Percentiles rank a stretch among this genome's conserved stretches.
phyloP scores from a whole-genome alignment of 1,140 invertebrate species.

The Arctopsyche grandis region DNA sequence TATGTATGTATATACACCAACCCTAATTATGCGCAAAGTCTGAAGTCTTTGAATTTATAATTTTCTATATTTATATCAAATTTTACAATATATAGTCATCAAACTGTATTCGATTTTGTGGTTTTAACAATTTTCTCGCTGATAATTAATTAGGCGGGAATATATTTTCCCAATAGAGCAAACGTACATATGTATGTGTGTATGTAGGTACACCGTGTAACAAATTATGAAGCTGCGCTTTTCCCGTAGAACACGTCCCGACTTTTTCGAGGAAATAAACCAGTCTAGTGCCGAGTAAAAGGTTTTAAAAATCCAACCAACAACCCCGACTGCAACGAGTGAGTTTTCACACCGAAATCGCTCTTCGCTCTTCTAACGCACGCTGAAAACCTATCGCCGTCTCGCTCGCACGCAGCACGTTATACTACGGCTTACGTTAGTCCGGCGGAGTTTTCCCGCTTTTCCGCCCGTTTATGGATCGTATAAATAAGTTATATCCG shows the following conservation, averaged over 20 bases:
- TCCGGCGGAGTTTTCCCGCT: neutral
- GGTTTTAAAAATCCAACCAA: constrained; percentile 29
- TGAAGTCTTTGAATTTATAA: no score
- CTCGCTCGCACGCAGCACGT: no score
- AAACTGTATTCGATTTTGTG: no score
- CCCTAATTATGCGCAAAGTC: no score
- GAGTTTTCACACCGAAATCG: constrained; percentile 16
- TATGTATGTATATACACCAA: no score
- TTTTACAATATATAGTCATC: no score
- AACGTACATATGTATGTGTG: no score
- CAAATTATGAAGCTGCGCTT: constrained; percentile 8
- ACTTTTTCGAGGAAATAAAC: constrained; percentile 27
- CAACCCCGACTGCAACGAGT: neutral
- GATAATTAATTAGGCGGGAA: no score
- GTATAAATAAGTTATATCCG: constrained; percentile 2
- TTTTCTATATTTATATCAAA: no score
- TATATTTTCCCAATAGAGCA: no score
- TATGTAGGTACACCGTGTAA: neutral
- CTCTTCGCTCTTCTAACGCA: neutral
- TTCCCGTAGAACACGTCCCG: constrained; percentile 14
- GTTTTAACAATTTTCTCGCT: no score
- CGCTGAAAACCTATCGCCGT: neutral
- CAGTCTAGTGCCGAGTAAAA: constrained; percentile 21
- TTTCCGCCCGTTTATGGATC: neutral
- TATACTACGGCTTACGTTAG: no score